A percentile compares a stretch with the other conserved stretches of the same genome.
Evolutionary conservation across 1,140 invertebrate species (phyloP).

Genomic region (Lepidurus arcticus): DNA sequence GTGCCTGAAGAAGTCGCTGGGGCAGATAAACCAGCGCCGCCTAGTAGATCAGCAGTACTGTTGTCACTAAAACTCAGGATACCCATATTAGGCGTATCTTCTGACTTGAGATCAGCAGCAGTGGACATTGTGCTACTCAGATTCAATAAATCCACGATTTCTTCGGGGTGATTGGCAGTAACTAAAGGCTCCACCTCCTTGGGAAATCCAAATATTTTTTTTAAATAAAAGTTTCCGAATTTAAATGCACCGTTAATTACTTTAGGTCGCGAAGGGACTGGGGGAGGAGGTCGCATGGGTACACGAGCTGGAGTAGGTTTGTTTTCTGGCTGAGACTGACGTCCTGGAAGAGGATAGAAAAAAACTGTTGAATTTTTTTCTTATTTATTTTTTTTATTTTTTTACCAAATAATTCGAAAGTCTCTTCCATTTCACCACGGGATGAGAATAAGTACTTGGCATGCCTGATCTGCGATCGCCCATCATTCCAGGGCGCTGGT

Average conservation of each 20-base stretch:
- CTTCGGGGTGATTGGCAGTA: background rate
- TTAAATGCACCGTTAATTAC: background rate
- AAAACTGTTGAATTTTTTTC: background rate
- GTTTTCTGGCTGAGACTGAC: background rate
- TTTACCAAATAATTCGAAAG: constrained; percentile 66
- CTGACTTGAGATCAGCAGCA: constrained; percentile 14
- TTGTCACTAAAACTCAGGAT: constrained; percentile 23
- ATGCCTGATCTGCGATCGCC: background rate
- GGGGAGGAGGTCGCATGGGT: background rate
- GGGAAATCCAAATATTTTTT: background rate
- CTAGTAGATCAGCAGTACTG: background rate
- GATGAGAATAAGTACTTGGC: constrained; percentile 66
- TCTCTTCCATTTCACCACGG: constrained; percentile 74
- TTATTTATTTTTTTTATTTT: background rate
- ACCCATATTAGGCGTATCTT: background rate
- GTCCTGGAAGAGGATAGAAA: background rate
- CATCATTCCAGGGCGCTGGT: constrained; percentile 67
- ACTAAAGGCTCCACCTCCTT: background rate
- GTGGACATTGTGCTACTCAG: background rate
- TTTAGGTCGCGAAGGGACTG: background rate
- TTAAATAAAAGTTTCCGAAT: background rate
- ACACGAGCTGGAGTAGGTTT: background rate
- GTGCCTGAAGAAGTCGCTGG: constrained; percentile 33
- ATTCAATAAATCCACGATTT: background rate
- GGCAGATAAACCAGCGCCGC: constrained; percentile 32